A percentile compares a stretch with the other conserved stretches of the same genome.
Evolutionary conservation across 1,140 invertebrate genomes (phyloP).

Genomic region (Drosophila ogumai): DNA sequence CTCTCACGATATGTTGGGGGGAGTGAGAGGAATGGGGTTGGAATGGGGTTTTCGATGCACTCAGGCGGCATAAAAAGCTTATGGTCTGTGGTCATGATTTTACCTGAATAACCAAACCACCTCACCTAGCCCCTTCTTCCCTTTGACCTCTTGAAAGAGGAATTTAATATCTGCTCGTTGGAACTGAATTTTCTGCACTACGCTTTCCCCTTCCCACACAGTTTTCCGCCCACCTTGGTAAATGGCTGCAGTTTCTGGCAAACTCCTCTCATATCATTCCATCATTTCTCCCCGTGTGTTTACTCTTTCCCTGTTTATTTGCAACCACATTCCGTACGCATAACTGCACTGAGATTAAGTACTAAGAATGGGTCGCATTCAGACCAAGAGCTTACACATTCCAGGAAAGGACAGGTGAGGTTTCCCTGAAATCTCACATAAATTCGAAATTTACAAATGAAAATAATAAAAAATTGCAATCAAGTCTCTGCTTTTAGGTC

Average conservation of each 20-base stretch:
- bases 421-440: not conserved
- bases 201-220: not conserved
- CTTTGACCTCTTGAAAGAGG: constrained; percentile 27
- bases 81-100: constrained; percentile 44
- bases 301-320: constrained; percentile 37
- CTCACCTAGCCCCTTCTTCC: not conserved
- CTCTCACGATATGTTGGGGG: constrained; percentile 2
- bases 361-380: not conserved
- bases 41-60: constrained; percentile 31
- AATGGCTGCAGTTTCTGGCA: constrained; percentile 19
- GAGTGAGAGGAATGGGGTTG: not conserved
- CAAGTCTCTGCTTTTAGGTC: too few species aligned
- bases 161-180: constrained; percentile 48
- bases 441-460: too few species aligned
- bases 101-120: constrained; percentile 21
- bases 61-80: constrained; percentile 58
- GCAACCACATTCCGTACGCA: constrained; percentile 38
- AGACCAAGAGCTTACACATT: not conserved
- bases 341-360: constrained; percentile 32
- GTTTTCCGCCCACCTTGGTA: too few species aligned
- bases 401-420: constrained; percentile 2
- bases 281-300: constrained; percentile 24
- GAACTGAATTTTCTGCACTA: constrained; percentile 11
- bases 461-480: too few species aligned
- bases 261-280: constrained; percentile 12